Base-by-base conservation (phyloP, 2,888 invertebrate species). In the Oeneis ivallda region DNA sequence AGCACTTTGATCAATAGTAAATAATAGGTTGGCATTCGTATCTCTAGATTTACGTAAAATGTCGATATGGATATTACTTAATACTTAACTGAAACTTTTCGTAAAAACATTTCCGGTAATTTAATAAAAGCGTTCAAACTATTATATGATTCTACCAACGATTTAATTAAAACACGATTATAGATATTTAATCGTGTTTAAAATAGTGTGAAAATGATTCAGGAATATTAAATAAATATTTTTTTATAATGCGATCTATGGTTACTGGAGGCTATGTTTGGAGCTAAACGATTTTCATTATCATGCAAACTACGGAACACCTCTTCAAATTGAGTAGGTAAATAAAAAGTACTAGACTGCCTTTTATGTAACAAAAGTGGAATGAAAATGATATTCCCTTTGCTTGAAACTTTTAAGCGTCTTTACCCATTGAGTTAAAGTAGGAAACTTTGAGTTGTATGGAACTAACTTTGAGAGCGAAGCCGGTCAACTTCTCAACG, bases 401-500 rank as follows among this genome's bases (percentile, higher is more conserved):
- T 63, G 68, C 63, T 54, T 63, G 45, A 66, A 68, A 68, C 61
- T 66, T 60, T 67, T 70, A 71, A 69, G 70, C 70, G 63, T 70
- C 72, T 70, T 67, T 66, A 65, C 66, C 53, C 60, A 54, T 59
- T 45, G 74, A 79, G 76, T 76, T 76, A 76, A 74, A 73, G 74
- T 74, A 74, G 75, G 76, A 76, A 62, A 62, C 53, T 62, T 62
- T 76, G 74, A 71, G 72, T 71, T 74, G 72, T 68, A 71, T 75
- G 72, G 75, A 78, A 81, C 79, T 74, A 82, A 84, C 81, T 85
- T 80, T 74, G 71, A 68, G 75, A 69, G 75, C 77, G 77, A 75
- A 75, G 76, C 81, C 79, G 74, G 74, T 73, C 72, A 82, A 83
- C 80, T 85, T 85, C 82, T 84, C 83, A 83, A 79, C 77, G 77